These are phyloP conservation scores for Desmodus rotundus DNA, from an alignment of 2,113 vertebrate species.

Conservation along the genomic window DNA sequence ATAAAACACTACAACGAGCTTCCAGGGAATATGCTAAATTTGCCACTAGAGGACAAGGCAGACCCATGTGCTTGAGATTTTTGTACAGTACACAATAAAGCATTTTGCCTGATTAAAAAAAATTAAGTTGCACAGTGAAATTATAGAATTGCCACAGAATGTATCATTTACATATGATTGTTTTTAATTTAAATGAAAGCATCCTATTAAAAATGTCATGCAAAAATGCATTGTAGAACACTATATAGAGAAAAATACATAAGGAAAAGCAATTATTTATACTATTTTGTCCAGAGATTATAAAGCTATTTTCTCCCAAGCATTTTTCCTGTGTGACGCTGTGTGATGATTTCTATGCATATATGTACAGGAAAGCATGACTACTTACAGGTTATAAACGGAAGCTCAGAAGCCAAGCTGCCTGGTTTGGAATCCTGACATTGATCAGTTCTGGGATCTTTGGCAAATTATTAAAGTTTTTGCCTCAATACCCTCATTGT, in stretches of 20 bases:
- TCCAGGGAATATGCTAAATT: neutral
- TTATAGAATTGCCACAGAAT: neutral
- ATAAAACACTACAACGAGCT: neutral
- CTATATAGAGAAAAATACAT: neutral
- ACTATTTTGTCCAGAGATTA: neutral
- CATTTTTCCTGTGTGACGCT: neutral
- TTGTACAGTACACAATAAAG: neutral
- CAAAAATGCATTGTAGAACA: neutral
- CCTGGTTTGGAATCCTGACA: neutral
- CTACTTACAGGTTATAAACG: neutral
- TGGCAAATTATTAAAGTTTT: neutral
- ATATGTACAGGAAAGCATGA: accelerated
- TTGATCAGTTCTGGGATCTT: neutral
- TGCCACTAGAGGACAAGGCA: neutral
- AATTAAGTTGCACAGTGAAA: neutral
- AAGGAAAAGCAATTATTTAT: neutral
- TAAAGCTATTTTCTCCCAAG: neutral
- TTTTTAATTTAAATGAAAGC: neutral
- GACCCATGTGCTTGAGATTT: neutral
- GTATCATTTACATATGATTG: neutral
- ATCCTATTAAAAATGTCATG: neutral
- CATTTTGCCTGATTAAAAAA: neutral
- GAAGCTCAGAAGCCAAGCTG: neutral
- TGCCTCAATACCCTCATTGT: neutral
- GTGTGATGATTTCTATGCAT: neutral